phyloP scores from a whole-genome alignment of 2,113 vertebrate genomes.

The Balaeniceps rex region DNA sequence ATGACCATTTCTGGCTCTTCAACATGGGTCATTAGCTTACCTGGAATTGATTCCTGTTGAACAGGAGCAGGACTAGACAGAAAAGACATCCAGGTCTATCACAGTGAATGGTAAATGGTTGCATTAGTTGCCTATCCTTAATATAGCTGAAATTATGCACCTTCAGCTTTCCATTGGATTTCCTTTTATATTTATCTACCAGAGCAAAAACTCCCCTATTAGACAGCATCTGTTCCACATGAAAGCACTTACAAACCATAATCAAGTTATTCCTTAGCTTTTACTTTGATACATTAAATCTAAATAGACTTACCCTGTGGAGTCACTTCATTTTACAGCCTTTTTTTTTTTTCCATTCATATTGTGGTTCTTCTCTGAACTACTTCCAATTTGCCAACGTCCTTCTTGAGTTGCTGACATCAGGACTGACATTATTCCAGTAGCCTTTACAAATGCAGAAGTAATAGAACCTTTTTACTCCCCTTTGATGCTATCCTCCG shows the following conservation, averaged over 20 bases:
- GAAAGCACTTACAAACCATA: slow-evolving; percentile 24
- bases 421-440: background rate
- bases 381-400: background rate
- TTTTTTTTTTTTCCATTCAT: background rate
- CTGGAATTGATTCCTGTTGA: background rate
- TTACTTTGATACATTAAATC: background rate
- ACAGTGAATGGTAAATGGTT: background rate
- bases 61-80: background rate
- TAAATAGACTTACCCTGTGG: background rate
- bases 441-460: background rate
- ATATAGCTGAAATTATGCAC: background rate
- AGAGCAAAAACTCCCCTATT: background rate
- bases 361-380: background rate
- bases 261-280: slow-evolving; percentile 19
- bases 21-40: background rate
- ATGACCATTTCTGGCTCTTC: background rate
- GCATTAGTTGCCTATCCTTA: background rate
- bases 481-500: background rate
- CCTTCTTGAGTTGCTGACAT: background rate
- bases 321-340: background rate
- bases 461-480: background rate
- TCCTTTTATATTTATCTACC: background rate
- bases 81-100: background rate
- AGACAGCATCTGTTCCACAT: background rate
- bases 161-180: background rate